Base-by-base conservation (phyloP, 1,140 invertebrate genomes). In the Drosophila seguyi region DNA sequence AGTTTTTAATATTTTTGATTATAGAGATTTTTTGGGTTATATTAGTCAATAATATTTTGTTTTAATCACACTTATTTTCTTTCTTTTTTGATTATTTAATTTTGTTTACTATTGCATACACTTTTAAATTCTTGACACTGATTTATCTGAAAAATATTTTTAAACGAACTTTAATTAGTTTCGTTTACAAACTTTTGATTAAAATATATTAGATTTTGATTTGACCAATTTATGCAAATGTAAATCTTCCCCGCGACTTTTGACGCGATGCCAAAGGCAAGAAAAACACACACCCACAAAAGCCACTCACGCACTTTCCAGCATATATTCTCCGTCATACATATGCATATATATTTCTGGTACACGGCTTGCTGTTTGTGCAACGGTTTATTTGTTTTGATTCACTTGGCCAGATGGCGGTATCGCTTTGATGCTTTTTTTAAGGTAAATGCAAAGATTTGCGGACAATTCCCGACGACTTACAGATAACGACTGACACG, bases 401-500 rank as follows among this genome's bases (percentile, higher is more conserved):
- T 50, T 59, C n/a, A 57, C 52, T 36, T 36, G n/a, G 36, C 68
- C 52, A 72, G 66, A 72, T 72, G 66, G 39, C 36, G 18, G 22
- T 41, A 20, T 18, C 8, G 8, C 65, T 48, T 48, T 25, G 42
- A 71, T 31, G 50, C n/a, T 45, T 63, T 63, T 34, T 66, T 38
- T 13, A n/a, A n/a, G 34, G n/a, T 38, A 53, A 52, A 42, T 44
- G 27, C n/a, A 34, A 50, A 62, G 71, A 65, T 58, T n/a, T 27
- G 16, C 25, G 25, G 25, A 79, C 79, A 79, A 61, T 71, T 65
- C 71, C 58, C 85, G 75, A 78, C 75, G 84, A 85, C 67, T 85
- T 87, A 88, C 84, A 88, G 84, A 87, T 87, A 87, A 87, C 80
- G 79, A 87, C 80, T 86, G 82, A 77, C 67, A 71, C 80, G 47